phyloP scores from a whole-genome alignment of 2,888 invertebrate genomes.

The Agrenia bidenticulata region DNA sequence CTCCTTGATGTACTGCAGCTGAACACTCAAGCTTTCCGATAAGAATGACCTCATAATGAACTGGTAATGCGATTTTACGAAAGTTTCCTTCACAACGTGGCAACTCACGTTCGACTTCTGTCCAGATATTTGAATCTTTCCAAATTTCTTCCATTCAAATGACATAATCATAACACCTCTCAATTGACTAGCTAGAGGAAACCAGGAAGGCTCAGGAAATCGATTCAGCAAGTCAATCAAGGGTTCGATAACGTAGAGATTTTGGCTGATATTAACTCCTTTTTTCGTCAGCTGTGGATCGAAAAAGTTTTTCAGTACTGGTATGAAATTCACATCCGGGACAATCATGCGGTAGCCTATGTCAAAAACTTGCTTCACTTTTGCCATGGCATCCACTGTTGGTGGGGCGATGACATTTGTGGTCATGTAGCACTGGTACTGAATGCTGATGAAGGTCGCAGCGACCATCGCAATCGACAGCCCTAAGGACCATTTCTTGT shows the following conservation, averaged over 20 bases:
- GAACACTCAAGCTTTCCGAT: background rate
- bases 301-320: background rate
- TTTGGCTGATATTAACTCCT: background rate
- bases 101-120: background rate
- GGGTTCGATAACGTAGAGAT: background rate
- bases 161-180: background rate
- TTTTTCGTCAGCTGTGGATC: background rate
- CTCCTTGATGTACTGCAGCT: background rate
- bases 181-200: background rate
- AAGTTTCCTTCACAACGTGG: background rate
- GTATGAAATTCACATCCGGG: background rate
- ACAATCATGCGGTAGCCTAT: background rate
- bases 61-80: background rate
- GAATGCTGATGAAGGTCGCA: background rate
- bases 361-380: background rate
- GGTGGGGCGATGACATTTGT: slow-evolving; percentile 6
- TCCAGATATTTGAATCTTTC: background rate
- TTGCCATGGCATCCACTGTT: background rate
- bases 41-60: background rate
- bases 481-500: background rate
- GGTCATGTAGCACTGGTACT: slow-evolving; percentile 11
- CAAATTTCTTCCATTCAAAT: background rate
- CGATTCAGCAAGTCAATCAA: background rate
- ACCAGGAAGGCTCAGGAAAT: background rate
- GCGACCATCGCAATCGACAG: background rate